These are phyloP conservation scores for Cylindroiulus punctatus DNA, from an alignment of 2,888 invertebrate species.

Conservation along the genomic window DNA sequence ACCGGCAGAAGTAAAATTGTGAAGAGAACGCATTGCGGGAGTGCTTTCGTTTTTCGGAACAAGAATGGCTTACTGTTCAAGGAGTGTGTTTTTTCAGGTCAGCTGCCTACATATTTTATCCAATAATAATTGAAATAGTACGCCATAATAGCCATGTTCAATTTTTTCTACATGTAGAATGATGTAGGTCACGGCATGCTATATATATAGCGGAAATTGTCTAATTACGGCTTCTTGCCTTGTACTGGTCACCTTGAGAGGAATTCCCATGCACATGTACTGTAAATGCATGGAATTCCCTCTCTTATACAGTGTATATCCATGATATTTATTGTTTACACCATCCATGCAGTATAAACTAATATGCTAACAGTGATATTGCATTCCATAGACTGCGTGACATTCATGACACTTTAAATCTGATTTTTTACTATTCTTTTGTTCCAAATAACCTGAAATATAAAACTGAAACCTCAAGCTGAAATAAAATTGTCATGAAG, in stretches of 20 bases:
- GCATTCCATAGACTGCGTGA: no score
- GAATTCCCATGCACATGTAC: not conserved
- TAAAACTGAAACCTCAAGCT: not conserved
- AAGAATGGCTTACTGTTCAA: slow-evolving; percentile 47
- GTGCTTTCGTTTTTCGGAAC: slow-evolving; percentile 48
- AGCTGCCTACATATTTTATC: not conserved
- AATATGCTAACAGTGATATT: no score
- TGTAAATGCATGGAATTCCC: no score
- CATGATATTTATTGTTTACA: not conserved
- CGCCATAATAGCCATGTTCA: not conserved
- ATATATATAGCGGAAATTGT: not conserved
- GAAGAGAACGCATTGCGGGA: slow-evolving; percentile 51
- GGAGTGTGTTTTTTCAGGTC: slow-evolving; percentile 8
- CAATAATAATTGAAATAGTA: not conserved
- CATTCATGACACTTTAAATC: no score
- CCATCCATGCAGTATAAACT: no score
- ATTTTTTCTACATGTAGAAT: no score
- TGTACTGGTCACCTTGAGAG: not conserved
- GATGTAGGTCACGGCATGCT: no score
- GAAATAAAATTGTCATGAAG: not conserved
- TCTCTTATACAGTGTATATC: not conserved
- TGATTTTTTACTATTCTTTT: not conserved
- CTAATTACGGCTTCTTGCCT: not conserved
- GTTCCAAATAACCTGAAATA: not conserved
- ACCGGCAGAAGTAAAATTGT: not conserved